Base-by-base conservation (phyloP, 2,113 vertebrate genomes). In the Psephotus haematonotus region DNA sequence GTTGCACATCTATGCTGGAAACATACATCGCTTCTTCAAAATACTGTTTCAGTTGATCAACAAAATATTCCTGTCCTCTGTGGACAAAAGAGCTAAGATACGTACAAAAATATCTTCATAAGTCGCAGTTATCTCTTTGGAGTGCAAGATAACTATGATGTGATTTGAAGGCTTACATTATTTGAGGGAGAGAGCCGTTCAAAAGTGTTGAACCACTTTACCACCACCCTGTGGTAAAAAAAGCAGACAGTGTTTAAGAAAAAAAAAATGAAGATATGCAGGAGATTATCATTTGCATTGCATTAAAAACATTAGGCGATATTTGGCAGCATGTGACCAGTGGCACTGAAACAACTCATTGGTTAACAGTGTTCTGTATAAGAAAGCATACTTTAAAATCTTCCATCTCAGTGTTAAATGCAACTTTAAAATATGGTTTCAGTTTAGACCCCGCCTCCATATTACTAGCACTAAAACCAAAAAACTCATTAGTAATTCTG, bases 401-500 rank as follows among this genome's bases (percentile, higher is more conserved):
- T 53, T 92, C 27, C 16, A 28, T 64, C 29, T 62, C n/a, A 29
- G 12, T 81, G 50, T 57, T 83, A 90, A 92, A 84, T 55, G 11
- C 17, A 88, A 37, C 37, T 91, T 87, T 62, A 63, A 92, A 85
- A 63, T 49, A 47, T 0, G 0, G 12, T 50, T 93, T 80, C 68
- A 39, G 20, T 86, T 83, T 86, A 82, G 47, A 81, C 7, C 35
- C 10, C 22, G 16, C 12, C 71, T 93, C 68, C 50, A 57, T 69
- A 28, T 84, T 87, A 88, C 95, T 97, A 96, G 81, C 92, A 97
- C 97, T 95, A 96, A 63, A 86, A 94, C 84, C 17, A 86, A 94
- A 97, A 96, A 97, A 86, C 90, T 55, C 72, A 90, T 91, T 83
- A 88, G 79, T 86, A 80, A 86, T 84, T 97, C 84, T 81, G 31